Percentiles rank a stretch among this genome's conserved stretches.
phyloP scores from a whole-genome alignment of 2,113 vertebrate genomes.

The Cryptotis parvus region DNA sequence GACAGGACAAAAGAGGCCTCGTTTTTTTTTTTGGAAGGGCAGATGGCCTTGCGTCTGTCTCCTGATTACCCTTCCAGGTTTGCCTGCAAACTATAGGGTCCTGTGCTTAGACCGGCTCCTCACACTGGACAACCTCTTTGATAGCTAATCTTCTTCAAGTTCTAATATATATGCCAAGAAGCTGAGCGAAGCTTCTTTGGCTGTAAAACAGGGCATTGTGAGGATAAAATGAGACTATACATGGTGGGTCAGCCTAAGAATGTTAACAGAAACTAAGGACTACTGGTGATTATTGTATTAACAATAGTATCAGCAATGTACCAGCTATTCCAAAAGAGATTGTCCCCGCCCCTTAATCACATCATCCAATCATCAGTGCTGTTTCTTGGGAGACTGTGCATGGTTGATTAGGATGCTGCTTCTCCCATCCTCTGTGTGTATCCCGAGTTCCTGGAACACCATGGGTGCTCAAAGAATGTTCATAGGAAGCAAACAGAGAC shows the following conservation, averaged over 20 bases:
- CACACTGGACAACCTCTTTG: background rate
- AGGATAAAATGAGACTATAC: background rate
- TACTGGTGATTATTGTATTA: background rate
- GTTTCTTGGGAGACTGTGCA: slow-evolving; percentile 13
- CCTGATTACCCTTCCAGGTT: background rate
- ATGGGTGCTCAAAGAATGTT: accelerated
- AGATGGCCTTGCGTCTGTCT: background rate
- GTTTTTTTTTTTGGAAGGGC: background rate
- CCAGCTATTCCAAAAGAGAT: background rate
- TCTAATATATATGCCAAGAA: background rate
- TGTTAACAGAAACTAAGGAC: background rate
- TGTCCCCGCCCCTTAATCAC: background rate
- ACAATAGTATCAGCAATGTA: background rate
- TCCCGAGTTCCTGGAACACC: background rate
- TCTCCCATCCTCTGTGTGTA: background rate
- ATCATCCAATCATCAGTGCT: background rate
- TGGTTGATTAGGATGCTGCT: background rate
- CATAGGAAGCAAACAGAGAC: background rate
- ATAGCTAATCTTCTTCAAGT: background rate
- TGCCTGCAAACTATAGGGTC: background rate
- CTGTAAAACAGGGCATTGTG: background rate
- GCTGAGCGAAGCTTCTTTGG: background rate
- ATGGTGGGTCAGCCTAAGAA: background rate
- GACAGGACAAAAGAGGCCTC: background rate
- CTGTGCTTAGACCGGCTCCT: background rate